A percentile compares a stretch with the other conserved stretches of the same genome.
Conservation (phyloP, 2,888 invertebrate species). For the Calameuta idolon region DNA sequence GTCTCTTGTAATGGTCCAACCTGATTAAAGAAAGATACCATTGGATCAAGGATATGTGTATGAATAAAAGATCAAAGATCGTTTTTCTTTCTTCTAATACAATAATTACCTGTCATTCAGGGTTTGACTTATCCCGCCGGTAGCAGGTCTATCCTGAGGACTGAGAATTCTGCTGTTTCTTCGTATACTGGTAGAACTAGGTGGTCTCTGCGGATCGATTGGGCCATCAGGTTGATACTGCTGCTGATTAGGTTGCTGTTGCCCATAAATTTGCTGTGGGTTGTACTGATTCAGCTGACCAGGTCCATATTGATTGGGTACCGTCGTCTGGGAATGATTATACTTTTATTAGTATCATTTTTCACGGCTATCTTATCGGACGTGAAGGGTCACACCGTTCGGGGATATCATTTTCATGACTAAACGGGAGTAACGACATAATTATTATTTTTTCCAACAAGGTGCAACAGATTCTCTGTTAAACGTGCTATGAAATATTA, state of each 20-base stretch:
- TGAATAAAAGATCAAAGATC: neutral
- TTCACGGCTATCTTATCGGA: neutral
- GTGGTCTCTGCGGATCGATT: slow-evolving; percentile 50
- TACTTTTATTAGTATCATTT: neutral
- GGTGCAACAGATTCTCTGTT: neutral
- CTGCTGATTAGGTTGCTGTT: slow-evolving; percentile 52
- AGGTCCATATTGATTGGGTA: slow-evolving; percentile 55
- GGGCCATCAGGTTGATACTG: slow-evolving; percentile 54
- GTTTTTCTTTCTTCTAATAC: neutral
- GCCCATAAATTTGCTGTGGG: slow-evolving; percentile 40
- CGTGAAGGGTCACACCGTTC: neutral
- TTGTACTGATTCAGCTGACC: slow-evolving; percentile 59
- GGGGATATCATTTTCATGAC: neutral
- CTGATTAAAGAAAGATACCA: slow-evolving; percentile 59
- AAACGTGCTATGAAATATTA: neutral
- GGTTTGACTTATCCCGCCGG: slow-evolving; percentile 53
- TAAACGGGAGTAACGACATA: neutral
- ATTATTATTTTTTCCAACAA: neutral
- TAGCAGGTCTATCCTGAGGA: slow-evolving; percentile 59
- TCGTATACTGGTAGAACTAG: slow-evolving; percentile 59
- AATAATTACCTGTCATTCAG: slow-evolving; percentile 59
- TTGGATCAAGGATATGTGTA: neutral
- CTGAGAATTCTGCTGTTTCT: slow-evolving; percentile 61
- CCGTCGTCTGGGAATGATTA: slow-evolving; percentile 41
- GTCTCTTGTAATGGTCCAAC: slow-evolving; percentile 94